phyloP scores from a whole-genome alignment of 2,797 vertebrate genomes.

The Arnoldichthys spilopterus region DNA sequence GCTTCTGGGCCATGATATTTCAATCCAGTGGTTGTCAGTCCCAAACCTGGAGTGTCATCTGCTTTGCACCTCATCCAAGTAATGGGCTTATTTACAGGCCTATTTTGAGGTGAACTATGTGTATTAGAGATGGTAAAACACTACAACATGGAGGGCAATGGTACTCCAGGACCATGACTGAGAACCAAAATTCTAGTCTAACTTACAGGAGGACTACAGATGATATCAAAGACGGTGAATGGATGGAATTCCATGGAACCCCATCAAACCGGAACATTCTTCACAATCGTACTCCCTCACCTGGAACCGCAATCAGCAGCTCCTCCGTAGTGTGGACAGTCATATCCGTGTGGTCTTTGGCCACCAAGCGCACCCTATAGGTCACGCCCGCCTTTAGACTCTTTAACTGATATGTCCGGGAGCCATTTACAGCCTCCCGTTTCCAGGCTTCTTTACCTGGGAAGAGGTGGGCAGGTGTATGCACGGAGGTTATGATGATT shows the following conservation, averaged over 20 bases:
- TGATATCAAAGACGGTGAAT: constrained; percentile 36
- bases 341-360: constrained; percentile 83
- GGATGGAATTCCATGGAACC: constrained; percentile 26
- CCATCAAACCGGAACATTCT: constrained; percentile 18
- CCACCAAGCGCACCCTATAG: constrained; percentile 92
- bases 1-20: constrained; percentile 1
- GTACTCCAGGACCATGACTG: neutral
- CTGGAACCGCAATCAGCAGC: constrained; percentile 90
- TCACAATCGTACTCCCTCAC: constrained; percentile 81
- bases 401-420: constrained; percentile 90
- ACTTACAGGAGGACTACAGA: constrained; percentile 34
- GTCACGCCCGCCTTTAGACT: constrained; percentile 92
- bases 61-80: too few relatives aligned
- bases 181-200: constrained; percentile 38
- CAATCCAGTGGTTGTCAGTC: constrained; percentile 26
- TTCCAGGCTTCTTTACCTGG: constrained; percentile 94
- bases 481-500: constrained; percentile 18
- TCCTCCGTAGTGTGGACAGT: constrained; percentile 87
- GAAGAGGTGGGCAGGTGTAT: constrained; percentile 45
- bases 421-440: constrained; percentile 92
- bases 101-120: neutral
- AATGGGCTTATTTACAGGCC: neutral
- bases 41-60: too few relatives aligned
- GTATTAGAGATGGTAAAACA: neutral
- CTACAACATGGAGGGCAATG: neutral